Conservation (phyloP, 2,888 invertebrate genomes). For the Folsomia candida region DNA sequence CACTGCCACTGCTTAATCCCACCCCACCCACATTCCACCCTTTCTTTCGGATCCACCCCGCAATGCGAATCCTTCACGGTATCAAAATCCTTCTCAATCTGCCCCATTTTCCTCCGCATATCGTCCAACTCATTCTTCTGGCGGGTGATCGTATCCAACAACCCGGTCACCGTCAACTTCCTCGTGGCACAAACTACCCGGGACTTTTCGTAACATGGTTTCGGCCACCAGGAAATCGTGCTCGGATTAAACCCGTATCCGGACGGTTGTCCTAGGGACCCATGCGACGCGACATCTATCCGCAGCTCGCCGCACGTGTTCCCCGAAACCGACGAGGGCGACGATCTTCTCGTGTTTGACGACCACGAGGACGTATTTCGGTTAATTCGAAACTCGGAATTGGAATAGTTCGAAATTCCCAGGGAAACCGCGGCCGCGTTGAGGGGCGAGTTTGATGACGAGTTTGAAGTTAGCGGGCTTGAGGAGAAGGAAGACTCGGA, state of each 20-base stretch:
- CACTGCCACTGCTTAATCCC: not conserved
- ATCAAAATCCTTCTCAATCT: not conserved
- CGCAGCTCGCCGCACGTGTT: not conserved
- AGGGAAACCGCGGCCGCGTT: not conserved
- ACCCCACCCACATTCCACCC: slow-evolving; percentile 1
- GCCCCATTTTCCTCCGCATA: not conserved
- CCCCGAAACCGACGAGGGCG: not conserved
- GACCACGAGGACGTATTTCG: too few relatives aligned
- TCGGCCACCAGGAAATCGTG: not conserved
- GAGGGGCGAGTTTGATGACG: too few relatives aligned
- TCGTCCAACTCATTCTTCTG: not conserved
- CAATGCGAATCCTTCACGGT: not conserved
- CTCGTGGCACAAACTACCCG: not conserved
- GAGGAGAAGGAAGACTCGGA: not conserved
- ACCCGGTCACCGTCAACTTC: not conserved
- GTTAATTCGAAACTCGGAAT: too few relatives aligned
- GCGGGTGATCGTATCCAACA: not conserved
- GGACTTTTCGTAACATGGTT: not conserved
- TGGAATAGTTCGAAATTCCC: not conserved
- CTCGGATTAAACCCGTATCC: not conserved
- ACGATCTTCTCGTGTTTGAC: not conserved
- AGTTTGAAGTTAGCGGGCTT: not conserved
- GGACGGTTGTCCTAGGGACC: not conserved
- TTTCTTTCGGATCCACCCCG: not conserved
- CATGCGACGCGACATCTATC: not conserved